Evolutionary conservation across 1,140 invertebrate species (phyloP), one percentile per base, ranked within the genome.

Genomic region (Drosophila mayri): DNA sequence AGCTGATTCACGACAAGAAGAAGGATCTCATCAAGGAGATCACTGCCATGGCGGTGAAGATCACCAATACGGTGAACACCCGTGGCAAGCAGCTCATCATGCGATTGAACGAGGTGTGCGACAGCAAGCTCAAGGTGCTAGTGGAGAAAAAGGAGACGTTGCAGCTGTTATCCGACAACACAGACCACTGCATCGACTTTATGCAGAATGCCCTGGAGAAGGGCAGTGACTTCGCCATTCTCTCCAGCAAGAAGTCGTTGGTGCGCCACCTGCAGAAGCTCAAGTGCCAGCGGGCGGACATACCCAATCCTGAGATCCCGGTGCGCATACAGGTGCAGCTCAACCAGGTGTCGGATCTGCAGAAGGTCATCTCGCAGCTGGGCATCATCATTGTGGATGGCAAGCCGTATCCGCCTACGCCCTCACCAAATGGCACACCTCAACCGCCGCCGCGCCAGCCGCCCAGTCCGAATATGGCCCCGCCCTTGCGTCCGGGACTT

Each of bases 161-260:
- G 22, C 95, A 96, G 84, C 95, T 97, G 80, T 93, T 97, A 6
- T 96, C 96, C 6, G 95, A 95, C 85, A 95, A 97, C 84, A 97
- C 97, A 12, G 97, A 98, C 93, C 96, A 98, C 93, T 97, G 97
- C 92, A 96, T 97, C 46, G 95, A 95, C 61, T 97, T 98, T 93
- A 96, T 97, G 46, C 95, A 95, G 84, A 94, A 95, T 85, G 96
- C 96, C 16, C 93, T 98, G 10, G 95, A 96, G 25, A 95, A 96
- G 86, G 97, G 97, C 57, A 96, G 95, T 73, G 97, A 98, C 92
- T 96, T 96, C 93, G 97, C 97, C 44, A 93, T 98, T 62, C 94
- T 98, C 32, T 97, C 96, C 84, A 96, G 96, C 91, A 98, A 98
- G 94, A 96, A 96, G 93, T 95, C 95, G 44, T 94, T 95, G 22